Base-by-base conservation (phyloP, 2,113 vertebrate species). In the Xenopus laevis region DNA sequence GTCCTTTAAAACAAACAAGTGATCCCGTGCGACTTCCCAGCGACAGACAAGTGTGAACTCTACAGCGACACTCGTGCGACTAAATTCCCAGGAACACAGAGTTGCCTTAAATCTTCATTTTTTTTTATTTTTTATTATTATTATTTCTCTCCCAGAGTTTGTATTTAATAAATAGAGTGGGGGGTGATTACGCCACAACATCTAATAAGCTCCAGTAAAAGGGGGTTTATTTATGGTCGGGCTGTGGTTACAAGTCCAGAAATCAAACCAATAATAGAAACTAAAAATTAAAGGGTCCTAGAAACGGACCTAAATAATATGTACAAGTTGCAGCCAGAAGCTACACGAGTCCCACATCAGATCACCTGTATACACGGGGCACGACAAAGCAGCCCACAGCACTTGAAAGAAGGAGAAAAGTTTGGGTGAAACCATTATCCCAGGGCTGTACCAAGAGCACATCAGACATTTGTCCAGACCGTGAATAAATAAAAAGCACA, bases 281-380 rank as follows among this genome's bases (percentile, higher is more conserved):
- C 92, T 95, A 91, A 91, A 87, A 87, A 85, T n/a, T 79, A 82
- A 78, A 65, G 45, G 94, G 94, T 93, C 94, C 90, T 85, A 93
- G 92, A 81, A 94, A 96, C 91, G 93, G 94, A 95, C 95, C 94
- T 80, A 91, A 55, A n/a, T 80, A 92, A 87, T 93, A 93, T 96
- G 88, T 94, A 95, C 94, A 97, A 60, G 81, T 84, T 92, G 80
- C 45, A 81, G 92, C 93, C 79, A 80, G 84, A 86, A 80, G 78
- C 77, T 71, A 47, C 61, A 68, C 77, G 17, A 71, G 66, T 63
- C 61, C 80, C 79, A 71, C 72, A 20, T 65, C 10, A 67, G 8
- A 67, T 60, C 13, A 10, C 11, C 13, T 60, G 47, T 60, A 67
- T 68, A 52, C 33, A 46, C 1, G 23, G 47, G 72, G 18, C 64